phyloP scores from a whole-genome alignment of 2,888 invertebrate species.

The Eristalis intricaria region DNA sequence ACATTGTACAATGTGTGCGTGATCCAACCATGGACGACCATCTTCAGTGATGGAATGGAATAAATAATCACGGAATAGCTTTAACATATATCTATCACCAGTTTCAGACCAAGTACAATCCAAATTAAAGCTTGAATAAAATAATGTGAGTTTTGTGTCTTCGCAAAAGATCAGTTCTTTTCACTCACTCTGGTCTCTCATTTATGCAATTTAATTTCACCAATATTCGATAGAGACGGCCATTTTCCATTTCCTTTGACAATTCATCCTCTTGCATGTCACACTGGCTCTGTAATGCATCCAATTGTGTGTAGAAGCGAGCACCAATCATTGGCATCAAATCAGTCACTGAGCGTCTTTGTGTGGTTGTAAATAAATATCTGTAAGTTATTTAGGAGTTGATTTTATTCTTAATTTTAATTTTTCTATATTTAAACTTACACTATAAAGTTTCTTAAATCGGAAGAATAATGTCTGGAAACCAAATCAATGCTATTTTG shows the following conservation, averaged over 20 bases:
- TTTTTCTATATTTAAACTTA: slow-evolving; percentile 81
- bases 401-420: not conserved
- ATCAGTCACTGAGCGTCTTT: slow-evolving; percentile 93
- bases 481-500: slow-evolving; percentile 94
- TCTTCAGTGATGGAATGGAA: slow-evolving; percentile 97
- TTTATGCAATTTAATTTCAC: slow-evolving; percentile 96
- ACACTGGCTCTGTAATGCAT: slow-evolving; percentile 92
- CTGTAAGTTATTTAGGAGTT: slow-evolving; percentile 81
- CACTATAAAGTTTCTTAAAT: slow-evolving; percentile 97
- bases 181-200: slow-evolving; percentile 94
- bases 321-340: slow-evolving; percentile 99
- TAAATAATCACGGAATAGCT: slow-evolving; percentile 97
- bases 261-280: slow-evolving; percentile 96
- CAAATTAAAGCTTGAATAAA: slow-evolving; percentile 87
- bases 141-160: not conserved
- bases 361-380: slow-evolving; percentile 87
- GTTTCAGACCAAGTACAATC: slow-evolving; percentile 99
- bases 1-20: slow-evolving; percentile 96
- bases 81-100: slow-evolving; percentile 98
- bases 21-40: slow-evolving; percentile 97
- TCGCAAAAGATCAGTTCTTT: not conserved
- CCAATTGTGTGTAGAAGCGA: slow-evolving; percentile 97
- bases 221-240: slow-evolving; percentile 93
- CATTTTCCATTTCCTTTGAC: slow-evolving; percentile 96
- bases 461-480: slow-evolving; percentile 93